phyloP scores from a whole-genome alignment of 1,140 invertebrate genomes.

The Rhopalosiphum padi region DNA sequence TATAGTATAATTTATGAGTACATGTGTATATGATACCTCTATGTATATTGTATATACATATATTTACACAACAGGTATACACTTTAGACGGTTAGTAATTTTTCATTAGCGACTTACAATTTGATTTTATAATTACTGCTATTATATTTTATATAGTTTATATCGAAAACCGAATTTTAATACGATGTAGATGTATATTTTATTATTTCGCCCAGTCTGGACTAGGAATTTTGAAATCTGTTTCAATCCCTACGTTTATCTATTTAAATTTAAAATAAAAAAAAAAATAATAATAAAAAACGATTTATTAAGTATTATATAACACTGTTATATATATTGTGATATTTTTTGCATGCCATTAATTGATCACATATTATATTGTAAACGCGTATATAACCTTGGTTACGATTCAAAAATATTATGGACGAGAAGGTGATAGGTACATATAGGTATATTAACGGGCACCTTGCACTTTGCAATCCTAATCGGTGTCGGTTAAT shows the following conservation, averaged over 20 bases:
- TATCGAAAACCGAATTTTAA: neutral
- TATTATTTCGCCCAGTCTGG: neutral
- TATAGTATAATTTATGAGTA: neutral
- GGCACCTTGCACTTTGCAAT: neutral
- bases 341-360: neutral
- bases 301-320: neutral
- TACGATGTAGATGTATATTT: neutral
- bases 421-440: neutral
- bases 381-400: neutral
- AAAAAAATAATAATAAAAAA: neutral
- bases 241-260: neutral
- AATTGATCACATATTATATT: neutral
- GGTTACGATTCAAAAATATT: neutral
- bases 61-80: neutral
- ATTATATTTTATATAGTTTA: neutral
- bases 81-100: neutral
- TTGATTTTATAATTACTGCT: neutral
- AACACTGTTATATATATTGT: neutral
- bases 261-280: neutral
- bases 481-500: neutral
- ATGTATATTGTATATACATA: neutral
- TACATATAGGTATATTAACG: neutral
- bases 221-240: neutral
- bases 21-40: no score
- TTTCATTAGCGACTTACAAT: neutral